These are phyloP conservation scores for Drosophila navojoa DNA, from an alignment of 1,140 invertebrate genomes.

Conservation along the genomic window DNA sequence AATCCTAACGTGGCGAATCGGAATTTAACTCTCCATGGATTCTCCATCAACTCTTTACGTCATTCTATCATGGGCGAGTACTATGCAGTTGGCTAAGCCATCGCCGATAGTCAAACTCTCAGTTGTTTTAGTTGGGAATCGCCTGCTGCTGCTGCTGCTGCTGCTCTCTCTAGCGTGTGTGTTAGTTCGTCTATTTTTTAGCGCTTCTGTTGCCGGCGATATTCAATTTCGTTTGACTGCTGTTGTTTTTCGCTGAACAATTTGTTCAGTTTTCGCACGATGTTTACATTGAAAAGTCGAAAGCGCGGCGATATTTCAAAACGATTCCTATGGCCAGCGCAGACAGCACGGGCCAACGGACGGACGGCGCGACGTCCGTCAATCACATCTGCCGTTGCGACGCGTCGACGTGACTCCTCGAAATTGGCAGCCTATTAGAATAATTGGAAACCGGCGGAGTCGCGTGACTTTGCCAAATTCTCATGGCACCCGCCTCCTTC, in stretches of 20 bases:
- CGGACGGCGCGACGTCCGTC: constrained; percentile 1
- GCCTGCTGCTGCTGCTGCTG: too few relatives aligned
- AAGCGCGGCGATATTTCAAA: constrained; percentile 63
- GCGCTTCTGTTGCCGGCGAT: constrained; percentile 67
- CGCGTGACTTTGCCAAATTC: constrained; percentile 35
- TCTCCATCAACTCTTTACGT: too few relatives aligned
- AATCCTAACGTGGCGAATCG: too few relatives aligned
- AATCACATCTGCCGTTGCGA: constrained; percentile 29
- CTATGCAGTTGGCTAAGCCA: too few relatives aligned
- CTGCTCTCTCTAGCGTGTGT: background rate
- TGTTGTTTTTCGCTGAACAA: constrained; percentile 77
- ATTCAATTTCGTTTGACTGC: constrained; percentile 81
- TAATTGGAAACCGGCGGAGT: constrained; percentile 38
- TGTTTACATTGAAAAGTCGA: constrained; percentile 70
- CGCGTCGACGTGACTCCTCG: constrained; percentile 37
- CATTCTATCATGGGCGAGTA: too few relatives aligned
- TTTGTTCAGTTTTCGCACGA: constrained; percentile 71
- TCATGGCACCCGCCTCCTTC: constrained; percentile 10
- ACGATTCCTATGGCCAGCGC: constrained; percentile 25
- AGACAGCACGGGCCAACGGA: background rate
- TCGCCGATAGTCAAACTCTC: too few relatives aligned
- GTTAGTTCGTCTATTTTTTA: constrained; percentile 23
- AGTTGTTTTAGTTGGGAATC: too few relatives aligned
- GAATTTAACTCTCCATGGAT: too few relatives aligned
- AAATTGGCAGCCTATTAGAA: constrained; percentile 35